Base-by-base conservation (phyloP, 2,113 vertebrate species). In the Nesogale talazaci region DNA sequence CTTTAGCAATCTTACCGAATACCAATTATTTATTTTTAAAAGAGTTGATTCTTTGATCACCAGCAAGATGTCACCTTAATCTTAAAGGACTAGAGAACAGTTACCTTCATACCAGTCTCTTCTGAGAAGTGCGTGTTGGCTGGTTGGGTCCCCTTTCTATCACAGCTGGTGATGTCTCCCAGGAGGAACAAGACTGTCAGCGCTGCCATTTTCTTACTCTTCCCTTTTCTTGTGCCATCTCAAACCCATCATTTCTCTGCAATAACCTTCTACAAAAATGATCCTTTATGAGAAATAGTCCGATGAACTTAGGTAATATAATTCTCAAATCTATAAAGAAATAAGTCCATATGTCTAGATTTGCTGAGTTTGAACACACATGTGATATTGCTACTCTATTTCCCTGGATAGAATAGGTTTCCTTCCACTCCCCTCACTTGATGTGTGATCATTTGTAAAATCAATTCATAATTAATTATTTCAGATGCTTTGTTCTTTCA, bases 131-230 rank as follows among this genome's bases (percentile, higher is more conserved):
- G 4, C 1, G 17, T 0, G 4, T 12, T 31, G 36, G 56, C 9
- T 1, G 0, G 0, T 56, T 65, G 22, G 23, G 20, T 3, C 42
- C 25, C 78, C 74, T 83, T 31, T 38, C 19, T n/a, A 15, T 20
- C 0, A 0, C 7, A 3, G 19, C 34, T 59, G 29, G 4, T 2
- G 11, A 27, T 42, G 4, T 57, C 10, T 34, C 1, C 0, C 5
- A 2, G 1, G 2, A 17, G 42, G 42, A 83, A 29, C 3, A 25
- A 23, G 11, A 1, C 4, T 10, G 10, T 46, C 1, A 46, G 29
- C n/a, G 25, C 19, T 20, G 1, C n/a, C 16, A 2, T 70, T 65
- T 46, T 23, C 69, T 57, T 69, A 29, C 4, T 15, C 2, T 4
- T 40, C 59, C 1, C 2, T 29, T 8, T 40, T 20, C 6, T 29